Conservation (phyloP, 2,888 invertebrate genomes). For the Stenchaetothrips biformis region DNA sequence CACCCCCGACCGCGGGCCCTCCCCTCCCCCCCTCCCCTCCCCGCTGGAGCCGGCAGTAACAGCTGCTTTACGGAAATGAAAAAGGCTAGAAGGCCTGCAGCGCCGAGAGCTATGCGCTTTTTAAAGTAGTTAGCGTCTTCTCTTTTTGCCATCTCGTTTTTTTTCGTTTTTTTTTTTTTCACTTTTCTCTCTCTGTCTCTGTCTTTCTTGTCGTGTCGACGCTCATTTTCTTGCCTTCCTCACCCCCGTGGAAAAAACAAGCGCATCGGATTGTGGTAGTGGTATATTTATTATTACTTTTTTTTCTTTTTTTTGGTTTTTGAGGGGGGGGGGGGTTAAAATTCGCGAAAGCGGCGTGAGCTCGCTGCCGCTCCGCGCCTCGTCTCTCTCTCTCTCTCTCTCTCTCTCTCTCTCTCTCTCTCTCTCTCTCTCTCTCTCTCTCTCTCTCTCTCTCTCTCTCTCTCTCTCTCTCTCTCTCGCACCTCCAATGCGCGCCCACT, state of each 20-base stretch:
- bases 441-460: no score
- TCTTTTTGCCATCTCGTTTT: neutral
- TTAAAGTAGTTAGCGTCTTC: neutral
- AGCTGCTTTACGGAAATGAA: neutral
- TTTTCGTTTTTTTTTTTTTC: neutral
- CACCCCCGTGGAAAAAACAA: neutral
- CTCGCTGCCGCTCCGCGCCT: no score
- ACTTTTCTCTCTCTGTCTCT: neutral
- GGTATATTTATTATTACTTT: no score
- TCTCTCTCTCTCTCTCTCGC: no score
- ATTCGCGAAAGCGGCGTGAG: no score
- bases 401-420: no score
- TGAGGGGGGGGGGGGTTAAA: neutral
- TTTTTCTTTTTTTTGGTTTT: no score
- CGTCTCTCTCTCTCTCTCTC: no score
- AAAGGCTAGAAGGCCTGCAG: neutral
- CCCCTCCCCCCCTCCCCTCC: neutral
- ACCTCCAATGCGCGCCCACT: no score
- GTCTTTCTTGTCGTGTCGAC: neutral
- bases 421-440: no score
- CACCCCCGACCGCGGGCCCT: no score
- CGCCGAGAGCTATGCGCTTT: neutral
- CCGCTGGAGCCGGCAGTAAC: neutral
- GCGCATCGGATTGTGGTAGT: neutral
- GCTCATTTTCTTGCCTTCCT: neutral